These are phyloP conservation scores for Synergus laeviventris DNA, from an alignment of 2,888 invertebrate genomes.

Conservation along the genomic window DNA sequence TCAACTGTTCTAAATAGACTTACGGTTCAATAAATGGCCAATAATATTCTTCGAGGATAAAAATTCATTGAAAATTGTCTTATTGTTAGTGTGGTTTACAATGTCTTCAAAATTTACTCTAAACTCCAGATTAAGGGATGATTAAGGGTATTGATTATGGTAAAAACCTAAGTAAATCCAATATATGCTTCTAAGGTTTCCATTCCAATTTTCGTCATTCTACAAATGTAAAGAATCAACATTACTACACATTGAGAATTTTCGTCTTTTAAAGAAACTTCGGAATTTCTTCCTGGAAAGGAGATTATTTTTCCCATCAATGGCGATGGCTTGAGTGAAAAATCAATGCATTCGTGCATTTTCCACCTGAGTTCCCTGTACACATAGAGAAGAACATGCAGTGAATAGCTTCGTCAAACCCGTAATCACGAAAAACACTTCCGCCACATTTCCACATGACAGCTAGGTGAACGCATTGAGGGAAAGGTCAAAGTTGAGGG, in stretches of 20 bases:
- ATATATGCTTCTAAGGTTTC: neutral
- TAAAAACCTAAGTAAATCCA: neutral
- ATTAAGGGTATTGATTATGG: neutral
- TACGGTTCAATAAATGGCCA: neutral
- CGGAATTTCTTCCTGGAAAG: neutral
- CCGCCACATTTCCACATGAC: slow-evolving; percentile 2
- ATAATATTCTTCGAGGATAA: too few species aligned
- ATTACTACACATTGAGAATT: neutral
- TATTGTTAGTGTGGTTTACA: too few species aligned
- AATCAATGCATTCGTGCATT: slow-evolving; percentile 27
- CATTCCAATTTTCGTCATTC: neutral
- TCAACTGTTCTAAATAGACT: neutral
- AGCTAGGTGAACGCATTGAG: neutral
- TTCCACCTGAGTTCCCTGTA: neutral
- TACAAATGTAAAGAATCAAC: neutral
- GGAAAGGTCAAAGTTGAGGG: neutral
- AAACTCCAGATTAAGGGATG: neutral
- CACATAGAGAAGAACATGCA: neutral
- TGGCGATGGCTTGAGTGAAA: neutral
- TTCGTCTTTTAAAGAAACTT: neutral
- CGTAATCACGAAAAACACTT: slow-evolving; percentile 28
- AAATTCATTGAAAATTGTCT: too few species aligned
- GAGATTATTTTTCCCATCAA: slow-evolving; percentile 1
- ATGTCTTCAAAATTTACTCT: neutral
- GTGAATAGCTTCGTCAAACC: neutral